Base-by-base conservation (phyloP, 2,797 vertebrate genomes). In the Chromis chromis region DNA sequence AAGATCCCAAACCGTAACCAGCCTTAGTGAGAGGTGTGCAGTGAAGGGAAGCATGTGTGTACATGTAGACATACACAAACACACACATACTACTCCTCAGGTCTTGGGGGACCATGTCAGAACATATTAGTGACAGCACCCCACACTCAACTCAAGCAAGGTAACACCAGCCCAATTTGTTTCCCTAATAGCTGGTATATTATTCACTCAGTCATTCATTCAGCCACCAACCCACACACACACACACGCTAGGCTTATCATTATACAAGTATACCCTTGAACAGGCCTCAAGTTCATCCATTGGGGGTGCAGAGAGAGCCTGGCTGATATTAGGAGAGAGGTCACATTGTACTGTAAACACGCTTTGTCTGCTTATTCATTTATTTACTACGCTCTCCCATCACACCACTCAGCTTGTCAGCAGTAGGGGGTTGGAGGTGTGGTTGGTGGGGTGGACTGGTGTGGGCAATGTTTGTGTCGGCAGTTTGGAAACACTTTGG, bases 191-290 rank as follows among this genome's bases (percentile, higher is more conserved):
- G 92, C 81, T 79, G 80, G 69, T 84, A 84, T 85, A 90, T 93
- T 94, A 94, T 94, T 94, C 93, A 92, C 89, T 76, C 86, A 89
- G 80, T 86, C 90, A 89, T 80, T 85, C 87, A 82, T 85, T 86
- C 84, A 86, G 46, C 22, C 70, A 76, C 79, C 59, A 49, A 76
- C 77, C 25, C 74, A 82, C 76, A 79, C 81, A 66, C 65, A 76
- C 78, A 79, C 33, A 71, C 52, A 63, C 28, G 10, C 70, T 17
- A 0, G 40, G 66, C 77, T 88, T 90, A 77, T 89, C 81, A 91
- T 93, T 94, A 94, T 94, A 94, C 92, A 82, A 79, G 91, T 79
- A 79, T 93, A 92, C 91, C 94, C 94, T 95, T 94, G 92, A 92
- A 91, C 79, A 2, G 83, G 86, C 82, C 86, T 93, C 93, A 94